These are phyloP conservation scores for Scelioninae gen. 1 DNA, from an alignment of 2,888 invertebrate species.

Conservation along the genomic window DNA sequence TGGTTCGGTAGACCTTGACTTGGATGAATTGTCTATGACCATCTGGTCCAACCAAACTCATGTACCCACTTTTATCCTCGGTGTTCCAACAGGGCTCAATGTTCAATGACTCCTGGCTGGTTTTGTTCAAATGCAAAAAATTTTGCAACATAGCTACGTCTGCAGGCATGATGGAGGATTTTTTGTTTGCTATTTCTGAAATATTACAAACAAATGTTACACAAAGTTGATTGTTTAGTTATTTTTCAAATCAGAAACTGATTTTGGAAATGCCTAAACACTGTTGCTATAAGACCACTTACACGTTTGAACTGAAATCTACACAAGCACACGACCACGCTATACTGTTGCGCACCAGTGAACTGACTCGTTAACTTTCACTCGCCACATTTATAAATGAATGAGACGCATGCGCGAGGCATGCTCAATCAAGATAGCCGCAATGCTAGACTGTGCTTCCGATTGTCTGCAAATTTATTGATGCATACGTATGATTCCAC, in stretches of 20 bases:
- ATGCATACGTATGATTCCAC: slow-evolving; percentile 9
- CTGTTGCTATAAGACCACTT: not conserved
- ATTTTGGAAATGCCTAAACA: no score
- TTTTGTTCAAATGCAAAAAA: slow-evolving; percentile 79
- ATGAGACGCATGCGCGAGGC: slow-evolving; percentile 34
- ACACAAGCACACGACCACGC: not conserved
- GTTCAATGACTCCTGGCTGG: slow-evolving; percentile 78
- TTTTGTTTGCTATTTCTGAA: slow-evolving; percentile 51
- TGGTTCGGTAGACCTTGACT: slow-evolving; percentile 88
- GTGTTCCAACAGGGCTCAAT: slow-evolving; percentile 85
- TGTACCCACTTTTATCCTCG: slow-evolving; percentile 87
- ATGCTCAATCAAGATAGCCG: slow-evolving; percentile 5
- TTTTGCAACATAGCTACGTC: slow-evolving; percentile 83
- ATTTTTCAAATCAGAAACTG: no score
- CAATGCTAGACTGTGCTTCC: slow-evolving; percentile 28
- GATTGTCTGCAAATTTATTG: slow-evolving; percentile 29
- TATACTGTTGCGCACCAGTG: slow-evolving; percentile 39
- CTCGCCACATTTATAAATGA: slow-evolving; percentile 53
- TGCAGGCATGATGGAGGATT: no score
- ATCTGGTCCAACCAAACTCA: slow-evolving; percentile 86
- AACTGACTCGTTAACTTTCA: slow-evolving; percentile 64
- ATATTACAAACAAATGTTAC: no score
- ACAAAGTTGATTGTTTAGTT: no score
- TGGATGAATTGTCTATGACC: slow-evolving; percentile 87
- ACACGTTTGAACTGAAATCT: slow-evolving; percentile 2